Base-by-base conservation (phyloP, 1,140 invertebrate genomes). In the Acromyrmex echinatior region DNA sequence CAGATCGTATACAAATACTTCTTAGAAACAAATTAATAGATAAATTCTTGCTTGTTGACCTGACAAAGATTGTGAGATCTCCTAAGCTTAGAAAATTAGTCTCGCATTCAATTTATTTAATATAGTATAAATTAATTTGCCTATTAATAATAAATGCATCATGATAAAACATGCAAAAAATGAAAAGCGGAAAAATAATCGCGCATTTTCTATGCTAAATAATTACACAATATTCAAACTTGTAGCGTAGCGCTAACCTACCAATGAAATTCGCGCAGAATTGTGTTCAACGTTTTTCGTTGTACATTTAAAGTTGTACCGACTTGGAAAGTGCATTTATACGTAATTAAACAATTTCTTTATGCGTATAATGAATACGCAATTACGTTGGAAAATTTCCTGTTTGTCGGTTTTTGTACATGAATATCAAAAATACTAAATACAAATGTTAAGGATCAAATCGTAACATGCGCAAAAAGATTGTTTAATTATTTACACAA, bases 171-270 rank as follows among this genome's bases (percentile, higher is more conserved):
- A 14, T 5, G 74, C 21, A 9, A 14, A n/a, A 39, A 39, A 39
- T 39, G 7, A 39, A 39, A 45, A 45, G 39, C 18, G 10, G 60
- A 66, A 79, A 49, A 25, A 79, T 66, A 79, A 79, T 79, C 39
- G n/a, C 66, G n/a, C 35, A 25, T 62, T 65, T 65, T 78, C 14
- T n/a, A 45, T 21, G 77, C 45, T 53, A 80, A 80, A 28, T 80
- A 80, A 80, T 80, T 28, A n/a, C 18, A 49, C 18, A 18, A 53
- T 45, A 53, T 79, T 79, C 58, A 78, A 66, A 45, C 25, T 66
- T 45, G 10, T 45, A 45, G 39, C 62, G 73, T 45, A 31, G 9
- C n/a, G n/a, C 28, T 31, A 12, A 45, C 10, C 28, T 80, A 7
- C 35, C 3, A 80, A 80, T 65, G 18, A 80, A 68, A 45, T 68